Conservation (phyloP, 2,113 vertebrate genomes). For the Hyperoodon ampullatus region DNA sequence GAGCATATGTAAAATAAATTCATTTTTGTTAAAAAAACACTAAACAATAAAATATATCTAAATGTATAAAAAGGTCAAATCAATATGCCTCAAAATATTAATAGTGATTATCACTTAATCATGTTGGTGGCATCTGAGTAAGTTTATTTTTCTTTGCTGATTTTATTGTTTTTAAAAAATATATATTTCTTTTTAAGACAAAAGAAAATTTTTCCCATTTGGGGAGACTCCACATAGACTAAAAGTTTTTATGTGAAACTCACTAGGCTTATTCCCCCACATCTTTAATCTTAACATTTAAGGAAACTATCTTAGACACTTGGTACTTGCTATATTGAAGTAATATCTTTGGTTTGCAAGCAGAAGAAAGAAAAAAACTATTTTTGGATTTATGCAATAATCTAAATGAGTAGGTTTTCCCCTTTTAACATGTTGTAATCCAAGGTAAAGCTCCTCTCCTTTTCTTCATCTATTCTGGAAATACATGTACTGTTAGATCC, state of each 20-base stretch:
- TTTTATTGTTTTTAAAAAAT: neutral
- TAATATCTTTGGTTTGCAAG: neutral
- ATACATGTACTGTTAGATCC: neutral
- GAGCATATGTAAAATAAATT: neutral
- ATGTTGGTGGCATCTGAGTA: neutral
- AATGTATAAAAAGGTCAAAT: neutral
- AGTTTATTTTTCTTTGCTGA: conserved; percentile 10
- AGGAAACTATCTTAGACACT: neutral
- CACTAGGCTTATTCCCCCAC: neutral
- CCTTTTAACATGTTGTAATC: neutral
- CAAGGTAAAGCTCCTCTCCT: neutral
- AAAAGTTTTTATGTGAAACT: neutral
- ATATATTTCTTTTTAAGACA: neutral
- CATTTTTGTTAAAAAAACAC: neutral
- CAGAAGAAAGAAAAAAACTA: neutral
- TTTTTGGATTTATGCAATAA: neutral
- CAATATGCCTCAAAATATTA: neutral
- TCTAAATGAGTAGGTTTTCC: neutral
- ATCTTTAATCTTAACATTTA: conserved; percentile 40
- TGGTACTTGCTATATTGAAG: neutral
- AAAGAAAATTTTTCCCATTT: neutral
- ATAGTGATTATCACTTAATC: neutral
- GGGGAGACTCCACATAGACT: neutral
- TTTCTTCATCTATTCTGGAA: neutral
- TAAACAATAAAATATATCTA: neutral